Percentiles rank a stretch among this genome's conserved stretches.
These are phyloP conservation scores for Romanogobio albipinnatus DNA, from an alignment of 2,113 vertebrate genomes.

Conservation along the genomic window DNA sequence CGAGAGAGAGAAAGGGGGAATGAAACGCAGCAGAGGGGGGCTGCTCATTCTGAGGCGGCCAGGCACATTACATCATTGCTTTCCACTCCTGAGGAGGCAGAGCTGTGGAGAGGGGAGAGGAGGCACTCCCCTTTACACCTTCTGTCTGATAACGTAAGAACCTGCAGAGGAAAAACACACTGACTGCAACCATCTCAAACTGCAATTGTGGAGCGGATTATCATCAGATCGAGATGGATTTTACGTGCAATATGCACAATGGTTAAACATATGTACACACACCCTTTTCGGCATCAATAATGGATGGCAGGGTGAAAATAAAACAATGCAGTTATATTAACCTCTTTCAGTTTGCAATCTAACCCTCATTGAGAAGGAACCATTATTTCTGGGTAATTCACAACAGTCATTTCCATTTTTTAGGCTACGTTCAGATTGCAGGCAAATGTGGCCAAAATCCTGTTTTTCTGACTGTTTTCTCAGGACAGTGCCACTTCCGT, in stretches of 20 bases:
- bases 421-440: too few relatives aligned
- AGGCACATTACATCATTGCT: conserved; percentile 81
- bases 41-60: conserved; percentile 74
- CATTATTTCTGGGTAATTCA: too few relatives aligned
- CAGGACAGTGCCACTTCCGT: too few relatives aligned
- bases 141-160: conserved; percentile 31
- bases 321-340: neutral
- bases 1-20: conserved; percentile 48
- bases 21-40: conserved; percentile 62
- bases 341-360: neutral
- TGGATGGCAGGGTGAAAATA: neutral
- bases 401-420: too few relatives aligned
- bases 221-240: neutral
- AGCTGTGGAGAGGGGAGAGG: conserved; percentile 52
- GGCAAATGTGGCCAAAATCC: too few relatives aligned
- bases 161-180: conserved; percentile 40
- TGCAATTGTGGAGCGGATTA: neutral
- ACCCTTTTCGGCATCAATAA: neutral
- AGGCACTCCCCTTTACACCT: conserved; percentile 53
- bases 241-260: neutral
- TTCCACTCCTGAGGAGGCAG: conserved; percentile 68
- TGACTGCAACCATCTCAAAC: neutral
- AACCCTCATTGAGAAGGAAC: neutral
- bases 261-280: neutral
- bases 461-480: too few relatives aligned